These are phyloP conservation scores for Eulemur mongoz DNA, from an alignment of 2,797 vertebrate genomes.

Conservation along the genomic window DNA sequence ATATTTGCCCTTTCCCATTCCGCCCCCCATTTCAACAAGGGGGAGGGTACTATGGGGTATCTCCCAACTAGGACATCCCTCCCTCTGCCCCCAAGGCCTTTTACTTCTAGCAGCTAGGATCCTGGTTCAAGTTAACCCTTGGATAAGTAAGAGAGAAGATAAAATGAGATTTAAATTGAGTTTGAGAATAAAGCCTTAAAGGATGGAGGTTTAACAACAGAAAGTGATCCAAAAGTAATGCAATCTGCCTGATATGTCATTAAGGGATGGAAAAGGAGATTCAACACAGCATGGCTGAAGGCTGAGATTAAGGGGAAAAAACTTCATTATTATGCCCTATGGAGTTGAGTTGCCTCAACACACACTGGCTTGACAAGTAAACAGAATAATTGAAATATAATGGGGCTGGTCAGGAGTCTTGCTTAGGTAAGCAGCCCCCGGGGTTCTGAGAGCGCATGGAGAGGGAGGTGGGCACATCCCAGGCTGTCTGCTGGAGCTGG, in stretches of 20 bases:
- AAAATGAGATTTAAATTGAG: slow-evolving; percentile 71
- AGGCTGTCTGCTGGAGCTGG: neutral
- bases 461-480: too few relatives aligned
- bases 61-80: neutral
- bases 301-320: slow-evolving; percentile 21
- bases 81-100: neutral
- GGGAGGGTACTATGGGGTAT: neutral
- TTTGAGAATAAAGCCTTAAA: slow-evolving; percentile 62
- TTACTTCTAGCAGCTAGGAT: slow-evolving; percentile 17
- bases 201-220: slow-evolving; percentile 58
- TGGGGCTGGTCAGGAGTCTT: neutral
- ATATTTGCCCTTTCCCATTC: neutral
- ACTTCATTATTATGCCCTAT: slow-evolving; percentile 28
- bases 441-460: neutral
- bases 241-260: slow-evolving; percentile 47
- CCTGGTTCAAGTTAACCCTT: slow-evolving; percentile 4
- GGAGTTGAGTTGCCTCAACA: neutral
- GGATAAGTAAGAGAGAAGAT: slow-evolving; percentile 34
- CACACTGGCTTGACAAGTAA: slow-evolving; percentile 29
- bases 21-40: neutral
- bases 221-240: slow-evolving; percentile 66
- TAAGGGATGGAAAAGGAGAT: slow-evolving; percentile 49
- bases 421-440: neutral
- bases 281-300: slow-evolving; percentile 30
- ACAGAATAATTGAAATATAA: slow-evolving; percentile 34